Evolutionary conservation across 2,888 invertebrate species (phyloP).

Genomic region (Conops quadrifasciatus): DNA sequence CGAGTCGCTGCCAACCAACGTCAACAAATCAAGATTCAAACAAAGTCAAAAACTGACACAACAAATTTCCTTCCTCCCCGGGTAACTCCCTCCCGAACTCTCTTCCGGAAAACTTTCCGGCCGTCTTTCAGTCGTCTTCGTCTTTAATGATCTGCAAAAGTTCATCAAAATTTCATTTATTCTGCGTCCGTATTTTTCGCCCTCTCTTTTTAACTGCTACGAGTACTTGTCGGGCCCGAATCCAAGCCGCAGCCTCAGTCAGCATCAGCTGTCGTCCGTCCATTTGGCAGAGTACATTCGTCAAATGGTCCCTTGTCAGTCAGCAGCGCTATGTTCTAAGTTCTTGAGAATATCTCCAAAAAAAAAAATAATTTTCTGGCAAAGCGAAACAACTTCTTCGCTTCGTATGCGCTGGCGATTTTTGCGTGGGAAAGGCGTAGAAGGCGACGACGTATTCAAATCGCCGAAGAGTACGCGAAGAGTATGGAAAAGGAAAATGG

Average conservation of each 20-base stretch:
- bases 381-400: no score
- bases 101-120: not conserved
- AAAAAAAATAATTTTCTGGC: slow-evolving; percentile 26
- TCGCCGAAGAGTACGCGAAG: no score
- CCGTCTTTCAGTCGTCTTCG: slow-evolving; percentile 11
- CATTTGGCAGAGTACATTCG: not conserved
- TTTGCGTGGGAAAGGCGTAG: no score
- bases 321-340: not conserved
- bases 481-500: no score
- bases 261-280: no score
- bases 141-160: slow-evolving; percentile 31
- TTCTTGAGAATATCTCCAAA: not conserved
- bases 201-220: slow-evolving; percentile 4
- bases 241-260: not conserved
- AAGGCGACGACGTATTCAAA: no score
- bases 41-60: slow-evolving; percentile 24
- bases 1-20: slow-evolving; percentile 9
- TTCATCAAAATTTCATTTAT: slow-evolving; percentile 26
- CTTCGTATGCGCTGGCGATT: no score
- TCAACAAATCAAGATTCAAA: slow-evolving; percentile 25
- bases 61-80: slow-evolving; percentile 15
- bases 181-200: no score
- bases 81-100: no score
- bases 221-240: not conserved
- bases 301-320: not conserved